phyloP scores from a whole-genome alignment of 2,113 vertebrate genomes.

The Anser brachyrhynchus region DNA sequence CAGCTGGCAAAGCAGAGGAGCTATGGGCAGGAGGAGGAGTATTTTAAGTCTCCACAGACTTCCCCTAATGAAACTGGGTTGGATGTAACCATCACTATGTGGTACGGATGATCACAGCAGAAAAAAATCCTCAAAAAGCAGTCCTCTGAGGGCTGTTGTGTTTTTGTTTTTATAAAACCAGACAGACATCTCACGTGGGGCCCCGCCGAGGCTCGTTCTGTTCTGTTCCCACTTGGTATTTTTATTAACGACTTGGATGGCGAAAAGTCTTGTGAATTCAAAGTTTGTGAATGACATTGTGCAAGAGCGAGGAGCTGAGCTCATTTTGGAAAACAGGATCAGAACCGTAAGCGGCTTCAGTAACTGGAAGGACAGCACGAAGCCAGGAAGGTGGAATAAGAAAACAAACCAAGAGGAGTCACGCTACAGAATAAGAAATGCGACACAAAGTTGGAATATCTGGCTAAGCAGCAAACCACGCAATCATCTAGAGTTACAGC shows the following conservation, averaged over 20 bases:
- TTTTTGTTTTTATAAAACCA: not conserved
- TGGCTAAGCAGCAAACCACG: slow-evolving; percentile 29
- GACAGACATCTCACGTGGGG: not conserved
- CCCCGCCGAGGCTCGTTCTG: not conserved
- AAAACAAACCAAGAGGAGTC: not conserved
- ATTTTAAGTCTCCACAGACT: not conserved
- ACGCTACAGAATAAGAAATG: not conserved
- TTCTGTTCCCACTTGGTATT: not conserved
- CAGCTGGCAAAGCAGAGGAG: not conserved
- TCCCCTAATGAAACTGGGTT: not conserved
- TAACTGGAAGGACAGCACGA: not conserved
- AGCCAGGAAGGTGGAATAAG: not conserved
- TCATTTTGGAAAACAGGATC: not conserved
- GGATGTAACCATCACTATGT: not conserved
- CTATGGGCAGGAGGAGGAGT: not conserved
- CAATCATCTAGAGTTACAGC: not conserved
- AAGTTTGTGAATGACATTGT: not conserved
- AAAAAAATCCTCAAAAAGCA: not conserved
- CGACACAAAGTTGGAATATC: not conserved
- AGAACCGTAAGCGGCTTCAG: not conserved
- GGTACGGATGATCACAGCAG: not conserved
- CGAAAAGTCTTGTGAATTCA: not conserved
- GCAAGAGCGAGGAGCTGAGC: not conserved
- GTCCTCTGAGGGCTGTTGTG: not conserved
- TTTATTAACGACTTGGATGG: not conserved